Conservation (phyloP, 2,888 invertebrate species). For the Tenthredo notha region DNA sequence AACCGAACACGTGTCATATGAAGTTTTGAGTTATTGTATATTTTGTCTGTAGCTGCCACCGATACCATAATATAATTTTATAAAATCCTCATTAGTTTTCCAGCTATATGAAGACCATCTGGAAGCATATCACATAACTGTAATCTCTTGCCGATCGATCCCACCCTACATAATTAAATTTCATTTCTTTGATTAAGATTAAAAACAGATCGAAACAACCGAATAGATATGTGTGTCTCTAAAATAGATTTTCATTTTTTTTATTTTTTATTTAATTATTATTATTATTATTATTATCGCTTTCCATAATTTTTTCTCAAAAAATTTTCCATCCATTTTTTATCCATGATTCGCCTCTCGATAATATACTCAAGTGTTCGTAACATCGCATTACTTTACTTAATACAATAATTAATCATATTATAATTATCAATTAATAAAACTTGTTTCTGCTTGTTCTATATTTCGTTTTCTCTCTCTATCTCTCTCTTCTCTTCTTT, state of each 20-base stretch:
- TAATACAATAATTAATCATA: slow-evolving; percentile 75
- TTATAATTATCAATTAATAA: slow-evolving; percentile 75
- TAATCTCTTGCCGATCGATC: slow-evolving; percentile 31
- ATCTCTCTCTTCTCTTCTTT: slow-evolving; percentile 54
- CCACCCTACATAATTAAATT: slow-evolving; percentile 45
- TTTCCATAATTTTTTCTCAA: slow-evolving; percentile 63
- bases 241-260: slow-evolving; percentile 66
- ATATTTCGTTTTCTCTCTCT: slow-evolving; percentile 48
- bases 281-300: slow-evolving; percentile 60
- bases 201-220: slow-evolving; percentile 61
- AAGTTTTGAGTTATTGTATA: background rate
- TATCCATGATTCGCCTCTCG: slow-evolving; percentile 54
- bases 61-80: background rate
- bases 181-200: slow-evolving; percentile 48
- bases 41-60: slow-evolving; percentile 13
- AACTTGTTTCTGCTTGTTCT: slow-evolving; percentile 69
- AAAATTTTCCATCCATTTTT: slow-evolving; percentile 60
- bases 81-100: slow-evolving; percentile 18
- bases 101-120: slow-evolving; percentile 14
- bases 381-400: slow-evolving; percentile 73
- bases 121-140: slow-evolving; percentile 43
- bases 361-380: slow-evolving; percentile 67
- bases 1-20: background rate
- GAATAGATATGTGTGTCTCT: slow-evolving; percentile 69
- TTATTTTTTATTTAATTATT: slow-evolving; percentile 61